A percentile compares a stretch with the other conserved stretches of the same genome.
These are phyloP conservation scores for Troglohyphantes excavatus DNA, from an alignment of 2,888 invertebrate species.

Conservation along the genomic window DNA sequence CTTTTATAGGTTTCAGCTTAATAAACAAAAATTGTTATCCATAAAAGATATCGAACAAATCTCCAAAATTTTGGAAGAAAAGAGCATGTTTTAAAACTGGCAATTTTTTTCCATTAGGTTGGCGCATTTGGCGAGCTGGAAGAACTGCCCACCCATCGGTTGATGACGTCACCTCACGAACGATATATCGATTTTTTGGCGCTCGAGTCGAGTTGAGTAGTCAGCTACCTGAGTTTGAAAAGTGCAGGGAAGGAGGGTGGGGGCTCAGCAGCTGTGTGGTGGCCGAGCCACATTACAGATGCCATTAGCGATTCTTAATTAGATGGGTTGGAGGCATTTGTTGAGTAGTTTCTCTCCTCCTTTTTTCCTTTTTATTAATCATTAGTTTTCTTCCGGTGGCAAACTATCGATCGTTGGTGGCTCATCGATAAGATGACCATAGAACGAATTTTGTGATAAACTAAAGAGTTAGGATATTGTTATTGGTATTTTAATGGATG, in stretches of 20 bases:
- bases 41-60: too few species aligned
- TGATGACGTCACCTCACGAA: slow-evolving; percentile 66
- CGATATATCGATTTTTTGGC: slow-evolving; percentile 75
- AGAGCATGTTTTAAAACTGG: too few species aligned
- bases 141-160: not conserved
- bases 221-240: slow-evolving; percentile 69
- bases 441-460: not conserved
- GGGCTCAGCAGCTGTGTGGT: not conserved
- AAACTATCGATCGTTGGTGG: slow-evolving; percentile 26
- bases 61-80: too few species aligned
- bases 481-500: too few species aligned
- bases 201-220: slow-evolving; percentile 46
- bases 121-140: too few species aligned
- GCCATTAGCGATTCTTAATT: slow-evolving; percentile 78
- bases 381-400: slow-evolving; percentile 46
- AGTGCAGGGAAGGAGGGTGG: slow-evolving; percentile 10
- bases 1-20: too few species aligned
- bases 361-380: slow-evolving; percentile 51
- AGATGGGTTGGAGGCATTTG: slow-evolving; percentile 70
- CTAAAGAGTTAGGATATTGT: not conserved
- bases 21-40: too few species aligned
- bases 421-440: slow-evolving; percentile 44
- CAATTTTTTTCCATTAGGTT: too few species aligned
- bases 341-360: slow-evolving; percentile 42
- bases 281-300: slow-evolving; percentile 72